Evolutionary conservation across 2,797 vertebrate genomes (phyloP).

Genomic region (Neosilurus mollespiculum): DNA sequence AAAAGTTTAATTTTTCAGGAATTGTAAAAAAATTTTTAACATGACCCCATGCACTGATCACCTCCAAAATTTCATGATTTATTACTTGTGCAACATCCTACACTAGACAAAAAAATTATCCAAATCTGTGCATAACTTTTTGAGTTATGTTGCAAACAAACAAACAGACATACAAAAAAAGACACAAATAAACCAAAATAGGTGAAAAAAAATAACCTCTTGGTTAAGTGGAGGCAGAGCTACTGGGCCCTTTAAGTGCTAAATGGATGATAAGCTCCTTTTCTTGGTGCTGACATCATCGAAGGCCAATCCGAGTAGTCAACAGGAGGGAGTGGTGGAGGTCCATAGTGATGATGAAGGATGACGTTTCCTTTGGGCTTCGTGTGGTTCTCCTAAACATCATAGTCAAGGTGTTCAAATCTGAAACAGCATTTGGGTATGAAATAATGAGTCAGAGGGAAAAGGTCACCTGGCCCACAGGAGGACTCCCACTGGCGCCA

Average conservation of each 20-base stretch:
- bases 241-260: conserved; percentile 57
- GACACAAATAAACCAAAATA: too few relatives aligned
- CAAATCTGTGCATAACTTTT: too few relatives aligned
- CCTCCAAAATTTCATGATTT: too few relatives aligned
- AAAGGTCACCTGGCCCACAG: conserved; percentile 54
- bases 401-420: neutral
- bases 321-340: conserved; percentile 59
- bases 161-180: neutral
- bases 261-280: conserved; percentile 52
- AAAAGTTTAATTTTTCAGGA: too few relatives aligned
- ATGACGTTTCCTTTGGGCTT: conserved; percentile 66
- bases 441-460: neutral
- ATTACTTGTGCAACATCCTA: too few relatives aligned
- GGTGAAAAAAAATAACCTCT: conserved; percentile 58
- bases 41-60: too few relatives aligned
- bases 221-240: conserved; percentile 62
- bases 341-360: conserved; percentile 79
- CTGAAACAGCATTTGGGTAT: neutral
- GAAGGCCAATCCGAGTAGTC: conserved; percentile 66
- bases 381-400: conserved; percentile 61
- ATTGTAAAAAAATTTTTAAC: too few relatives aligned
- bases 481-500: conserved; percentile 11
- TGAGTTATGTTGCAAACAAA: too few relatives aligned
- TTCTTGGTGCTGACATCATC: conserved; percentile 55
- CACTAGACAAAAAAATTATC: too few relatives aligned